Base-by-base conservation (phyloP, 2,888 invertebrate genomes). In the Apeira syringaria region DNA sequence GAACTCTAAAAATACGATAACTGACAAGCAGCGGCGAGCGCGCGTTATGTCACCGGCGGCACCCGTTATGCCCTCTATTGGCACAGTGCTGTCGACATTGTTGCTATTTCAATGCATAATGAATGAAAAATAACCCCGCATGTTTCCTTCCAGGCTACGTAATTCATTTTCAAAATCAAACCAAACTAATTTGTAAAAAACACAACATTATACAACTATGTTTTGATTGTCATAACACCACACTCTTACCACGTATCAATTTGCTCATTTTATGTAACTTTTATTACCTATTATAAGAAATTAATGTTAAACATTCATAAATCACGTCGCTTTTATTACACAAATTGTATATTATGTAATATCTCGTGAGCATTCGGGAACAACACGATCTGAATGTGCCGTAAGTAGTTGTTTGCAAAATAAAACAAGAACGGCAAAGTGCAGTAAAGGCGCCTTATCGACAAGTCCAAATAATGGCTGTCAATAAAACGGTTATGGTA, bases 401-500 rank as follows among this genome's bases (percentile, higher is more conserved):
- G 2, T 20, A 7, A 6, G 52, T 52, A 46, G 55, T 50, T 44
- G 32, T 36, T 48, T 50, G 48, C 47, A 61, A 64, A 64, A 64
- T 64, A 35, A 59, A 64, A 73, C 69, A 59, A 61, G 57, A 64
- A 66, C 66, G 55, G 57, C 61, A 61, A 63, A 68, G 52, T 56
- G 61, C 63, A 67, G 71, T 74, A 69, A 69, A 71, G 69, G 41
- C 59, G 60, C 63, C 64, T 68, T 74, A 73, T 65, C 64, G 67
- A 71, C 71, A 65, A 70, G 67, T 75, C 77, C 74, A 77, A 76
- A 73, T 79, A 82, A 80, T 76, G 75, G 77, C 68, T 75, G 74
- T 73, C 75, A 81, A 83, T 84, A 85, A 85, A 82, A 82, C 80
- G 67, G 78, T 80, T 82, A 86, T 81, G 78, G 80, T 70, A 74